Evolutionary conservation across 2,797 vertebrate genomes (phyloP).

Genomic region (Spinus pinus): DNA sequence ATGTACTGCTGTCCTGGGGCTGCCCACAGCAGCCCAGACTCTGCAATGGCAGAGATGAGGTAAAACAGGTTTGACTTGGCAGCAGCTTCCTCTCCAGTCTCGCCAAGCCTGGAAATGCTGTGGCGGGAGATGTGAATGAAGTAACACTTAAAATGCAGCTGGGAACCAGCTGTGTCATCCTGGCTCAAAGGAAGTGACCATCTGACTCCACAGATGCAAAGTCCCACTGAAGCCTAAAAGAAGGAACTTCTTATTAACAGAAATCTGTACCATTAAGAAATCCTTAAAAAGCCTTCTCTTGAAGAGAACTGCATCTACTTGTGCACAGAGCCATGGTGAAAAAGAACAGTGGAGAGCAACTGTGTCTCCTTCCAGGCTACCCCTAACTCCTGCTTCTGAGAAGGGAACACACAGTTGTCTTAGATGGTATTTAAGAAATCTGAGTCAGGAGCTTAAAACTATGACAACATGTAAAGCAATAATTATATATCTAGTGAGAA

Average conservation of each 20-base stretch:
- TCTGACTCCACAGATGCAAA: background rate
- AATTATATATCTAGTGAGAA: slow-evolving; percentile 61
- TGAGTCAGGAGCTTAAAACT: slow-evolving; percentile 56
- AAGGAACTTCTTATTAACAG: background rate
- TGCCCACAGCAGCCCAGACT: rapidly evolving
- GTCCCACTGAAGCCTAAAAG: background rate
- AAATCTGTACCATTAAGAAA: background rate
- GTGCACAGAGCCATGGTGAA: background rate
- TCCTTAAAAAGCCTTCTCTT: background rate
- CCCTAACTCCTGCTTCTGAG: background rate
- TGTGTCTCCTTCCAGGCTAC: background rate
- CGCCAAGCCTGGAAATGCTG: background rate
- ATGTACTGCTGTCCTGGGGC: rapidly evolving
- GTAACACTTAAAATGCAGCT: background rate
- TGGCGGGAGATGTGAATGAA: background rate
- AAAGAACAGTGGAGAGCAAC: background rate
- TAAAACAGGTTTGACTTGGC: background rate
- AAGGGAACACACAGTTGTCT: slow-evolving; percentile 48
- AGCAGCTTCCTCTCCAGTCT: background rate
- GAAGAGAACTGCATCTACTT: background rate
- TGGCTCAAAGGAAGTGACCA: background rate
- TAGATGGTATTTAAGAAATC: slow-evolving; percentile 51
- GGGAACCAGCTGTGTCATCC: background rate
- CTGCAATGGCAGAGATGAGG: background rate
- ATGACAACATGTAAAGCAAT: slow-evolving; percentile 53